phyloP scores from a whole-genome alignment of 2,113 vertebrate species.

The Perognathus longimembris region DNA sequence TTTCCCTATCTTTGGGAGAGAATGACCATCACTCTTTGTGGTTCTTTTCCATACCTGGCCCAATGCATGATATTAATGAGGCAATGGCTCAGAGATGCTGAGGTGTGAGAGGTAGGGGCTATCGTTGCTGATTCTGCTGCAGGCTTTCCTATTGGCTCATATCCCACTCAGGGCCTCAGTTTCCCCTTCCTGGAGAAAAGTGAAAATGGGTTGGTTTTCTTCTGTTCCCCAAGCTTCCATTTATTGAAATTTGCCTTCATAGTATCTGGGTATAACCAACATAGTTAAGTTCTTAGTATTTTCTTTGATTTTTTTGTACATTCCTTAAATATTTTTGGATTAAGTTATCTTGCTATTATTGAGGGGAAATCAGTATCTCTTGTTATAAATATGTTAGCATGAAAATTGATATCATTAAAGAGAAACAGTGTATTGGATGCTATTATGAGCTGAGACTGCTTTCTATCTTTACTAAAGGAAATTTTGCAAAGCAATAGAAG shows the following conservation, averaged over 20 bases:
- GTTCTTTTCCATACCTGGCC: neutral
- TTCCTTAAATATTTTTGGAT: slow-evolving; percentile 1
- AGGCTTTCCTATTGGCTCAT: neutral
- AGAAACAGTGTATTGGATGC: neutral
- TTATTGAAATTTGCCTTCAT: neutral
- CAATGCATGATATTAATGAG: neutral
- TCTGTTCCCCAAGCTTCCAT: too few relatives aligned
- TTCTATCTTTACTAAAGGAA: neutral
- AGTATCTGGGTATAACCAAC: neutral
- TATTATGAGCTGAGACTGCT: neutral
- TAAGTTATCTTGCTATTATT: neutral
- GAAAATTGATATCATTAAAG: neutral
- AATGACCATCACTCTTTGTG: fast-evolving
- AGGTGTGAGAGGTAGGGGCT: neutral
- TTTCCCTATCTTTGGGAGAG: neutral
- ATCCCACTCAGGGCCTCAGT: fast-evolving
- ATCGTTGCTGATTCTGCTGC: fast-evolving
- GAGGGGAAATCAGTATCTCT: neutral
- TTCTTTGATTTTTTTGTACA: neutral
- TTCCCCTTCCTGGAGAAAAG: neutral
- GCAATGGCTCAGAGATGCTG: fast-evolving
- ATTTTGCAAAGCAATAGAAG: neutral
- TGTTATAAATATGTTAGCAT: neutral
- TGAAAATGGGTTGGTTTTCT: fast-evolving
- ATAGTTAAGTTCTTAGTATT: neutral